A percentile compares a stretch with the other conserved stretches of the same genome.
phyloP scores from a whole-genome alignment of 2,113 vertebrate genomes.

The Leiothrix lutea region DNA sequence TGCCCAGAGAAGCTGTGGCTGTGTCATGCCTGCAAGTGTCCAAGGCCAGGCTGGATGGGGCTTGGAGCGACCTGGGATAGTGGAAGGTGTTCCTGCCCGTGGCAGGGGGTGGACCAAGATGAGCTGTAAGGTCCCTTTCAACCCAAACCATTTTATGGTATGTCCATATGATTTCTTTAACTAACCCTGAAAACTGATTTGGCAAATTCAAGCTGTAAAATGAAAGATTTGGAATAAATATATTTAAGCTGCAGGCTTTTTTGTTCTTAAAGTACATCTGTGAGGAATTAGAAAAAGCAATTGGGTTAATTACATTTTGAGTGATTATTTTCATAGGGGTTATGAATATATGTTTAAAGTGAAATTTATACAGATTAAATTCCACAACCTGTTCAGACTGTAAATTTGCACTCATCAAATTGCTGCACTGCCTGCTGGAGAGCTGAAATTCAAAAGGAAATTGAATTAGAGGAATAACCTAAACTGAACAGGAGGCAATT shows the following conservation, averaged over 20 bases:
- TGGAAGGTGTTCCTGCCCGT: neutral
- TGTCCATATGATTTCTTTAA: neutral
- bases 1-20: neutral
- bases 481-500: neutral
- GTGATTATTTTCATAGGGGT: neutral
- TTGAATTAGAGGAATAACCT: neutral
- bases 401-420: neutral
- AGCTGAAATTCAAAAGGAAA: neutral
- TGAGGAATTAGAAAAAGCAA: neutral
- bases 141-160: neutral
- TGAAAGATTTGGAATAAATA: neutral
- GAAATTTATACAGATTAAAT: neutral
- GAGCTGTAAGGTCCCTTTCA: neutral
- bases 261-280: neutral
- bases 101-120: neutral
- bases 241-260: neutral
- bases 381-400: neutral
- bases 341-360: neutral
- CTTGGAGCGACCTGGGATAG: neutral
- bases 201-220: neutral
- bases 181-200: neutral
- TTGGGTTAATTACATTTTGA: neutral
- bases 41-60: fast-evolving
- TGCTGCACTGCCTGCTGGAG: neutral
- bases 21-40: neutral